Evolutionary conservation across 2,888 invertebrate genomes (phyloP), one percentile per base, ranked within the genome.

Genomic region (Amphipyra tragopoginis): DNA sequence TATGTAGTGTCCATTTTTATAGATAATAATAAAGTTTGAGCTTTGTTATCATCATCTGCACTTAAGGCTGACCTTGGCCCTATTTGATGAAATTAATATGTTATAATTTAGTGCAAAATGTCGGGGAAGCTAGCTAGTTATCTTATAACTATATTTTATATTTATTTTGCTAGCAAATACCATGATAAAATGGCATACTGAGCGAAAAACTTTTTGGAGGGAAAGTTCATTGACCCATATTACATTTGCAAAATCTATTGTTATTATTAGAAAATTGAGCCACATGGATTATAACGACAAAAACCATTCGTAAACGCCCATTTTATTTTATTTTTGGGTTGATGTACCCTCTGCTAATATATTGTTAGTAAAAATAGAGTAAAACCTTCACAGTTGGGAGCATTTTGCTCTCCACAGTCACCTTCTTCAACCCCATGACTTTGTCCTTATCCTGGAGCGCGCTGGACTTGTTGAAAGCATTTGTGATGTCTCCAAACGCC

Each of bases 401-500:
- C 85, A 92, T 86, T 90, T 95, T 95, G 68, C 87, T 90, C 81
- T 93, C 94, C 72, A 94, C 92, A 42, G 93, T 95, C 68, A 95
- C 95, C 89, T 93, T 95, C 81, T 93, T 96, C 45, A 92, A 80
- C 54, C 86, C 86, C 83, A 88, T 85, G 53, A 56, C 54, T 82
- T 94, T 93, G 62, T 92, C 90, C 64, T 93, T 91, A 51, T 93
- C 92, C 62, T 90, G 90, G 51, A 86, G 83, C 13, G 84, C 90
- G 54, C 82, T 84, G 45, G 93, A 86, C 77, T 95, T 95, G 80
- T 93, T 91, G 75, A 93, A 90, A 71, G 96, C 97, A 91, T 98
- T 98, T 52, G 98, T 98, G 75, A 98, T 96, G 88, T 98, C 98
- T 66, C 97, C 97, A 84, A 98, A 96, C 3, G 98, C 98, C 43